Percentiles rank a stretch among this genome's conserved stretches.
Conservation (phyloP, 2,113 vertebrate genomes). For the human (Homo sapiens) region GRCh38 chrX:5516001-5516500, state of each 20-base stretch:
- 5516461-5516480: too few species aligned
- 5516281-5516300: background rate
- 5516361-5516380: too few species aligned
- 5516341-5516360: background rate
- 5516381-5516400: too few species aligned
- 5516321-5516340: background rate
- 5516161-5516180: rapidly evolving
- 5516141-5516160: background rate
- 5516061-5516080: rapidly evolving
- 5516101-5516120: background rate
- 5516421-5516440: background rate
- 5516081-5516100: rapidly evolving
- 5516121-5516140: background rate
- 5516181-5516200: background rate
- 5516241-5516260: background rate
- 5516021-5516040: background rate
- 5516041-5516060: background rate
- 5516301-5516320: background rate
- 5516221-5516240: background rate
- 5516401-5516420: background rate
- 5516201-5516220: background rate
- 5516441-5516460: background rate
- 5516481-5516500: too few species aligned
- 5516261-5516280: background rate
- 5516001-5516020: background rate